phyloP scores from a whole-genome alignment of 1,140 invertebrate species.

The Metaphire vulgaris region DNA sequence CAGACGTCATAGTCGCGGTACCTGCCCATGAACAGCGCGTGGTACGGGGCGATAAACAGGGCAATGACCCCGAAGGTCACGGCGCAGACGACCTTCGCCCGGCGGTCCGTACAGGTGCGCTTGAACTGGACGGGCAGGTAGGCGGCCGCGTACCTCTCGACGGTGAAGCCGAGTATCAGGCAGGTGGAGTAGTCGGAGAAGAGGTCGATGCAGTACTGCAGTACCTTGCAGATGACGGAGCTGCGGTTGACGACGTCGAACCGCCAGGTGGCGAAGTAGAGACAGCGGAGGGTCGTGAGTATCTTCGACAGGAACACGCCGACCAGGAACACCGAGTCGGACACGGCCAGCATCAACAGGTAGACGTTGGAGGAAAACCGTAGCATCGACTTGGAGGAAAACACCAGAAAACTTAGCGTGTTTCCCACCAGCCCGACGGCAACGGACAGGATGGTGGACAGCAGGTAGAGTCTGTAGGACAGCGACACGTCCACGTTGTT shows the following conservation, averaged over 20 bases:
- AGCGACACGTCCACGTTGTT: constrained; percentile 23
- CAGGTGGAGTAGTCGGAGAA: constrained; percentile 24
- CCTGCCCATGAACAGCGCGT: constrained; percentile 22
- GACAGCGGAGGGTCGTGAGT: constrained; percentile 1
- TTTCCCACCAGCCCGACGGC: constrained; percentile 19
- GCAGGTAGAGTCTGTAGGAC: neutral
- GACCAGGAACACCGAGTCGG: constrained; percentile 1
- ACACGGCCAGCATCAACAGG: constrained; percentile 7
- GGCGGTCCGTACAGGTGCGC: constrained; percentile 16
- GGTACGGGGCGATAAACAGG: constrained; percentile 21
- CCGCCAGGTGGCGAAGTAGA: neutral
- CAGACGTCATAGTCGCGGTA: constrained; percentile 19
- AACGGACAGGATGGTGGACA: constrained; percentile 16
- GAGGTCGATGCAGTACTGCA: constrained; percentile 13
- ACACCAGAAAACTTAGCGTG: constrained; percentile 14
- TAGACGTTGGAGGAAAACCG: constrained; percentile 9
- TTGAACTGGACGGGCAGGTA: constrained; percentile 23
- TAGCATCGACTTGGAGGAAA: constrained; percentile 25
- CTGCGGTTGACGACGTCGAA: constrained; percentile 5
- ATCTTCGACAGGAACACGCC: constrained; percentile 8
- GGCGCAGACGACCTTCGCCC: constrained; percentile 12
- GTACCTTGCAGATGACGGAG: constrained; percentile 1
- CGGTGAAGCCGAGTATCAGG: constrained; percentile 25
- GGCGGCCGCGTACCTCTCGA: constrained; percentile 23
- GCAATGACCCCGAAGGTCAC: constrained; percentile 12